A percentile compares a stretch with the other conserved stretches of the same genome.
These are phyloP conservation scores for Rotaria sp. DNA, from an alignment of 2,888 invertebrate genomes.

Conservation along the genomic window DNA sequence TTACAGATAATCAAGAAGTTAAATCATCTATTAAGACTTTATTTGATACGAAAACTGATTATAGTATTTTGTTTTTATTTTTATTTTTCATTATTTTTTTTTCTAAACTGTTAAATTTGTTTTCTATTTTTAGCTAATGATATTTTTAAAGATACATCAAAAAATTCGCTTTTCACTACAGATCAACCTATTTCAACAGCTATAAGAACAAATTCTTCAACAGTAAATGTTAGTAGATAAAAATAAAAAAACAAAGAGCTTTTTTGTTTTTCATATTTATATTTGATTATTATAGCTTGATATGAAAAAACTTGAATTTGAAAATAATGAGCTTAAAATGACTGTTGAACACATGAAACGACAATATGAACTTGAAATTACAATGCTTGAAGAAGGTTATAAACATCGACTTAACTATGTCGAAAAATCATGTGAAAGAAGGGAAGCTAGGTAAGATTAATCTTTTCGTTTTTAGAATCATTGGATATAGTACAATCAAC, in stretches of 20 bases:
- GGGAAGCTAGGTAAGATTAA: background rate
- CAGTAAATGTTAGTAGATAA: background rate
- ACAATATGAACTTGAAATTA: background rate
- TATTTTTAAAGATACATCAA: background rate
- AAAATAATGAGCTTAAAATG: constrained; percentile 1
- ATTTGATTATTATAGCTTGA: background rate
- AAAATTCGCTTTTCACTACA: background rate
- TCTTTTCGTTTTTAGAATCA: too few relatives aligned
- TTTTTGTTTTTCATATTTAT: background rate
- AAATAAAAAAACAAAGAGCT: too few relatives aligned
- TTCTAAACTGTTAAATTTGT: too few relatives aligned
- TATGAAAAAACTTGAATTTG: constrained; percentile 3
- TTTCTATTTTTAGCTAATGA: too few relatives aligned
- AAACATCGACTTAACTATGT: background rate
- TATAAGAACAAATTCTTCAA: background rate
- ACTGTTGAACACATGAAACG: constrained; percentile 4
- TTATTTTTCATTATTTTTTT: too few relatives aligned
- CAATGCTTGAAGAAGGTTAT: background rate
- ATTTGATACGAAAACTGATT: background rate
- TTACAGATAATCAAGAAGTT: background rate
- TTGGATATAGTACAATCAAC: too few relatives aligned
- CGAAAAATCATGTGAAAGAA: background rate
- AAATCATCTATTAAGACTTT: background rate
- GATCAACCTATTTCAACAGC: background rate
- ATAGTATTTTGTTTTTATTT: background rate